Conservation (phyloP, 2,113 vertebrate genomes). For the Theropithecus gelada region DNA sequence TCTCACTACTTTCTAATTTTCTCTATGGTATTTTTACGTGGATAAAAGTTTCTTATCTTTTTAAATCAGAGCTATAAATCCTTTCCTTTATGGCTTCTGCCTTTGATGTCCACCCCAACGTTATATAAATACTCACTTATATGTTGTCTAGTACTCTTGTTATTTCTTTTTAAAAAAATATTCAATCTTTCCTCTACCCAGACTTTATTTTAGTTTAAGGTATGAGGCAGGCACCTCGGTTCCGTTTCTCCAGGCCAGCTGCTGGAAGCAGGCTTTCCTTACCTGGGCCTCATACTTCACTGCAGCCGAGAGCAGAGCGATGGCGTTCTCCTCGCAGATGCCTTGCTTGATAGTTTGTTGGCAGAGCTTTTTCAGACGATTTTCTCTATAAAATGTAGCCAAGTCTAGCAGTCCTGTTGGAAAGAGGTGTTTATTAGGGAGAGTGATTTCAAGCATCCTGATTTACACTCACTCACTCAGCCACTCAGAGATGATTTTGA, state of each 20-base stretch:
- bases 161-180: background rate
- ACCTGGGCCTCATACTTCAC: slow-evolving; percentile 98
- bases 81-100: background rate
- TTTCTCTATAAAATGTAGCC: slow-evolving; percentile 95
- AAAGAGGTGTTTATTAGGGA: background rate
- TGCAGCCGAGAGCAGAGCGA: slow-evolving; percentile 95
- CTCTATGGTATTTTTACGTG: background rate
- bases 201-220: background rate
- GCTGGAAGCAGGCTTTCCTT: slow-evolving; percentile 65
- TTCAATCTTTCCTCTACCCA: no score
- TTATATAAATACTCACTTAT: background rate
- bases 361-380: slow-evolving; percentile 94
- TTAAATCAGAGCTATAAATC: background rate
- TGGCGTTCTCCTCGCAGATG: slow-evolving; percentile 97
- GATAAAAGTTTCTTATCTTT: background rate
- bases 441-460: background rate
- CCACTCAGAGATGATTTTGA: background rate
- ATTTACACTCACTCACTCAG: background rate
- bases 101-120: background rate
- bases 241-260: background rate
- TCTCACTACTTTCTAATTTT: background rate
- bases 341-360: slow-evolving; percentile 98
- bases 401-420: slow-evolving; percentile 93
- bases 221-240: background rate
- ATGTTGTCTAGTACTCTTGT: background rate